phyloP scores from a whole-genome alignment of 1,140 invertebrate species.

The Laodelphax striatellus region DNA sequence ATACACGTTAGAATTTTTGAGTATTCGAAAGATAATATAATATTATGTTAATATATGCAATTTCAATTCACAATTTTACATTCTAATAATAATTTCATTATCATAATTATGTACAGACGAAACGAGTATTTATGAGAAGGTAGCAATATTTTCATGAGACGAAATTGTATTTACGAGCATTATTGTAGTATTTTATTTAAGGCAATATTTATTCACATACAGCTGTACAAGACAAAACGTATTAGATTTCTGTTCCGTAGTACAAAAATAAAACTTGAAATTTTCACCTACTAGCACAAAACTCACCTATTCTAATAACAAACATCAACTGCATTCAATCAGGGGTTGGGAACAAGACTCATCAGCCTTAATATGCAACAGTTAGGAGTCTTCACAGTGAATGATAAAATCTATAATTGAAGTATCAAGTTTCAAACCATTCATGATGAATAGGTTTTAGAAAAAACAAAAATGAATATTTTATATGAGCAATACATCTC shows the following conservation, averaged over 20 bases:
- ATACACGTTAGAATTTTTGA: not conserved
- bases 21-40: not conserved
- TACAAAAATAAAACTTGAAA: not conserved
- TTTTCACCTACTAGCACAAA: too few species aligned
- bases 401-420: too few species aligned
- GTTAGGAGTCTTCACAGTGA: too few species aligned
- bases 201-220: not conserved
- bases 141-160: not conserved
- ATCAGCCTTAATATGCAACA: too few species aligned
- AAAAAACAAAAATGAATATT: too few species aligned
- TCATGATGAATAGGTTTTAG: too few species aligned
- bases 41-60: not conserved
- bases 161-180: not conserved
- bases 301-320: too few species aligned
- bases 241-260: not conserved
- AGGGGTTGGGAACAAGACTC: too few species aligned
- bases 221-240: not conserved
- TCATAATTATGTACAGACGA: not conserved
- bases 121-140: not conserved
- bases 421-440: too few species aligned
- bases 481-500: too few species aligned
- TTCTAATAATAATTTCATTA: not conserved
- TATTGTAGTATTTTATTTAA: constrained; percentile 4
- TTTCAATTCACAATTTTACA: not conserved
- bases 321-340: too few species aligned